Evolutionary conservation across 1,140 invertebrate species (phyloP).

Genomic region (Pseudoatta argentina): DNA sequence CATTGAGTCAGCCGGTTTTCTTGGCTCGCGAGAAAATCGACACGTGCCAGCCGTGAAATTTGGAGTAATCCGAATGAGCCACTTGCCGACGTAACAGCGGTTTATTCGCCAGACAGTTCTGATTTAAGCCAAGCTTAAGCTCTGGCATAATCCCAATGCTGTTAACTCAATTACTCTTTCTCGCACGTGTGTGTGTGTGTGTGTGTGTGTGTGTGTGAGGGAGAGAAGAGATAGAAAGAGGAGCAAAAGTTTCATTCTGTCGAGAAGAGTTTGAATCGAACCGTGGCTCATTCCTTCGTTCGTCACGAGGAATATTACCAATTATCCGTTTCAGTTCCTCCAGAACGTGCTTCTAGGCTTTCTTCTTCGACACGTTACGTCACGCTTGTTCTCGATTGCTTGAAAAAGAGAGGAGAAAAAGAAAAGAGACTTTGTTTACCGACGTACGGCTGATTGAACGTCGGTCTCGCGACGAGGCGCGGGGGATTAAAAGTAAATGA

Average conservation of each 20-base stretch:
- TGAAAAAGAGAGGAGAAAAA: too few relatives aligned
- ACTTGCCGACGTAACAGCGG: constrained; percentile 57
- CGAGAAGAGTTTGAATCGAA: background rate
- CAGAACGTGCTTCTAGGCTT: background rate
- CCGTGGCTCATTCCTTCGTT: background rate
- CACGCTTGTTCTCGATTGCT: background rate
- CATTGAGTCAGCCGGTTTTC: constrained; percentile 46
- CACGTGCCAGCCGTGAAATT: constrained; percentile 67
- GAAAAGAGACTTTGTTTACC: background rate
- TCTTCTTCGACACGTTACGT: background rate
- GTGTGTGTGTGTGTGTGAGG: too few relatives aligned
- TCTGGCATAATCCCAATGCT: constrained; percentile 61
- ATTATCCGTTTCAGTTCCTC: constrained; percentile 8
- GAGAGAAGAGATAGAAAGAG: background rate
- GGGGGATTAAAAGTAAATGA: background rate
- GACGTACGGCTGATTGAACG: background rate
- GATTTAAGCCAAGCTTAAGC: constrained; percentile 64
- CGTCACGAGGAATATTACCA: background rate
- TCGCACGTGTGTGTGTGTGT: background rate
- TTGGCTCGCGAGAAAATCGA: constrained; percentile 66
- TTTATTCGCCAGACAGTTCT: constrained; percentile 59
- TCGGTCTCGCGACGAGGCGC: background rate
- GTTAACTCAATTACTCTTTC: constrained; percentile 56
- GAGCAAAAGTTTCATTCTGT: constrained; percentile 13
- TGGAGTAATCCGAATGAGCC: constrained; percentile 60